A percentile compares a stretch with the other conserved stretches of the same genome.
phyloP scores from a whole-genome alignment of 92 coral and sea anemone genomes.

The Phenganax stokvisi region DNA sequence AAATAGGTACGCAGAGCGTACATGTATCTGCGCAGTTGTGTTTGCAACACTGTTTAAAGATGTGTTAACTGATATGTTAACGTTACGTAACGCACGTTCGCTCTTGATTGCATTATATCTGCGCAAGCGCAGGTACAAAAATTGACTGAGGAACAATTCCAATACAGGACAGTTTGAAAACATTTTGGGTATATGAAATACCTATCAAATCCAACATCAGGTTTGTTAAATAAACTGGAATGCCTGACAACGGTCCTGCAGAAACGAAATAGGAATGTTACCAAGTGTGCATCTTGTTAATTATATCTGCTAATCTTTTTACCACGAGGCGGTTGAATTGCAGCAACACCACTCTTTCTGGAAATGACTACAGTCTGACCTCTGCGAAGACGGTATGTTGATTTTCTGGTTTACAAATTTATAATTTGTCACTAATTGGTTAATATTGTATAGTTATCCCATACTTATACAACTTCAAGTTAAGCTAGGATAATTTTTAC shows the following conservation, averaged over 20 bases:
- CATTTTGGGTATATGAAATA: background rate
- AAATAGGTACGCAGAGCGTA: background rate
- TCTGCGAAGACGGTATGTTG: no score
- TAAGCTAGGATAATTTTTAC: no score
- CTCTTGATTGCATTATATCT: background rate
- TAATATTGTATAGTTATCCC: no score
- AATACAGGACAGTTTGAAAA: no score
- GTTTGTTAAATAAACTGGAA: slow-evolving; percentile 34
- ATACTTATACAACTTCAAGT: no score
- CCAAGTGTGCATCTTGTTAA: no score
- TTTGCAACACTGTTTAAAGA: slow-evolving; percentile 49
- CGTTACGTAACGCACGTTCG: background rate
- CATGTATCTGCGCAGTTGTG: no score
- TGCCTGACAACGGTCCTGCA: slow-evolving; percentile 7
- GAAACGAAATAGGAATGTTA: background rate
- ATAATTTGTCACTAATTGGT: no score
- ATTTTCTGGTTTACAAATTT: no score
- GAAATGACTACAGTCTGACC: background rate
- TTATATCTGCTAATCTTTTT: background rate
- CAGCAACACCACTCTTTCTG: slow-evolving; percentile 65
- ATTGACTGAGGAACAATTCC: background rate
- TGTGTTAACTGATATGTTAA: background rate
- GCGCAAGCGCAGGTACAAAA: background rate
- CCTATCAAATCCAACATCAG: no score
- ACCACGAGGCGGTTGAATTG: slow-evolving; percentile 50